Evolutionary conservation across 1,140 invertebrate species (phyloP).

Genomic region (Goniozus legneri): DNA sequence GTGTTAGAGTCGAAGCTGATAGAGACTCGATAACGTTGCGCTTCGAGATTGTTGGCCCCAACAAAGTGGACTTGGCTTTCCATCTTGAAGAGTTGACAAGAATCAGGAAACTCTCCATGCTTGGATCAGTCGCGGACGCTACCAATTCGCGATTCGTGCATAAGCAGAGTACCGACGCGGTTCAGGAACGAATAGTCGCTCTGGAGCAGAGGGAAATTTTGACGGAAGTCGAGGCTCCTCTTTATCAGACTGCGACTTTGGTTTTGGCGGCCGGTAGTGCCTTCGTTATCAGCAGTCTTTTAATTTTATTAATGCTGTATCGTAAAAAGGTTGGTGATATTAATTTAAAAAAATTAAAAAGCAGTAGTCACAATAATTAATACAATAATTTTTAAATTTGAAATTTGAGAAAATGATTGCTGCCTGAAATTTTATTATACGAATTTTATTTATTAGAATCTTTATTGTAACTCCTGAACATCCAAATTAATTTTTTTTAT

Average conservation of each 20-base stretch:
- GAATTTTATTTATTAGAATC: too few relatives aligned
- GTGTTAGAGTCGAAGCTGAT: slow-evolving; percentile 55
- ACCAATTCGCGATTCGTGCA: slow-evolving; percentile 63
- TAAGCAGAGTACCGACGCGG: slow-evolving; percentile 48
- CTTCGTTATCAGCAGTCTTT: slow-evolving; percentile 68
- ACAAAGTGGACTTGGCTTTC: slow-evolving; percentile 66
- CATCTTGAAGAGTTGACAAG: slow-evolving; percentile 63
- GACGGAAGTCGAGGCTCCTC: slow-evolving; percentile 63
- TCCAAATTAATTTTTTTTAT: neutral
- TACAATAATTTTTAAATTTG: too few relatives aligned
- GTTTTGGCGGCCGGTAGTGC: slow-evolving; percentile 67
- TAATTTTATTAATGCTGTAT: slow-evolving; percentile 67
- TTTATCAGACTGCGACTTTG: slow-evolving; percentile 69
- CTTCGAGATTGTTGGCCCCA: slow-evolving; percentile 61
- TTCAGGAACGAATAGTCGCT: slow-evolving; percentile 54
- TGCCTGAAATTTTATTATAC: too few relatives aligned
- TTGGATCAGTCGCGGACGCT: slow-evolving; percentile 62
- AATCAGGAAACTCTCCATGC: slow-evolving; percentile 42
- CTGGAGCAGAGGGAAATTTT: slow-evolving; percentile 67
- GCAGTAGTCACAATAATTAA: too few relatives aligned
- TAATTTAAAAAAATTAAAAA: slow-evolving; percentile 1
- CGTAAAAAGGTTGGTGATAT: slow-evolving; percentile 54
- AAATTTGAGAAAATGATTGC: too few relatives aligned
- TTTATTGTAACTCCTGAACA: neutral
- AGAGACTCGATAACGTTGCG: slow-evolving; percentile 58